phyloP scores from a whole-genome alignment of 2,113 vertebrate genomes.

The Melozone crissalis region DNA sequence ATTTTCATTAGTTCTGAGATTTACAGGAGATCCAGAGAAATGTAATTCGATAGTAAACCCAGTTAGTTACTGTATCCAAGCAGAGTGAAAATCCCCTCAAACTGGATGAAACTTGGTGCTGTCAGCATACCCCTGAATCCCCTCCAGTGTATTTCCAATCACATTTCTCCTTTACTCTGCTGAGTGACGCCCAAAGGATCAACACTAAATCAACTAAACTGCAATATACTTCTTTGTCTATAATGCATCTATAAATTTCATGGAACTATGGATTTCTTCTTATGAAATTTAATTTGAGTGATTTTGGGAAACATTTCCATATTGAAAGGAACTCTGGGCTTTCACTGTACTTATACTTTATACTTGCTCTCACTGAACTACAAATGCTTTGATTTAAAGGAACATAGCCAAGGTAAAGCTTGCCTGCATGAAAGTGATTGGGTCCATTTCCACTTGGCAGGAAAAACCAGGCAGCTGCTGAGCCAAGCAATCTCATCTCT shows the following conservation, averaged over 20 bases:
- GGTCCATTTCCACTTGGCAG: constrained; percentile 35
- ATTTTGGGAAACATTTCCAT: constrained; percentile 7
- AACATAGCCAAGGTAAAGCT: background rate
- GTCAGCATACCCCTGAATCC: constrained; percentile 23
- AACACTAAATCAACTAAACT: constrained; percentile 46
- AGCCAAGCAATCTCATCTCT: background rate
- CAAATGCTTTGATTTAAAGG: constrained; percentile 36
- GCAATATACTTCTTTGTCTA: background rate
- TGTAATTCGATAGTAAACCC: constrained; percentile 20
- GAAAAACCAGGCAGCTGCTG: background rate
- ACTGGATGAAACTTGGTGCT: constrained; percentile 44
- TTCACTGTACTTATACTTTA: background rate
- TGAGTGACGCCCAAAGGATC: constrained; percentile 23
- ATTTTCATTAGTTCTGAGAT: constrained; percentile 36
- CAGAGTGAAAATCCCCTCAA: constrained; percentile 45
- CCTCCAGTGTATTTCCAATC: constrained; percentile 19
- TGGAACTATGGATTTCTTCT: constrained; percentile 31
- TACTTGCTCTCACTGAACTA: background rate
- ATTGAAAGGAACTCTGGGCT: constrained; percentile 24
- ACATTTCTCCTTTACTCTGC: constrained; percentile 27
- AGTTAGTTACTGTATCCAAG: constrained; percentile 15
- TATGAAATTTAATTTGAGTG: constrained; percentile 42
- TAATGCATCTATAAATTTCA: constrained; percentile 11
- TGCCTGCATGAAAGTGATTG: background rate
- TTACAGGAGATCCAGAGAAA: constrained; percentile 11